Evolutionary conservation across 2,113 vertebrate species (phyloP), one percentile per base, ranked within the genome.

Genomic region (Thamnaconus septentrionalis): DNA sequence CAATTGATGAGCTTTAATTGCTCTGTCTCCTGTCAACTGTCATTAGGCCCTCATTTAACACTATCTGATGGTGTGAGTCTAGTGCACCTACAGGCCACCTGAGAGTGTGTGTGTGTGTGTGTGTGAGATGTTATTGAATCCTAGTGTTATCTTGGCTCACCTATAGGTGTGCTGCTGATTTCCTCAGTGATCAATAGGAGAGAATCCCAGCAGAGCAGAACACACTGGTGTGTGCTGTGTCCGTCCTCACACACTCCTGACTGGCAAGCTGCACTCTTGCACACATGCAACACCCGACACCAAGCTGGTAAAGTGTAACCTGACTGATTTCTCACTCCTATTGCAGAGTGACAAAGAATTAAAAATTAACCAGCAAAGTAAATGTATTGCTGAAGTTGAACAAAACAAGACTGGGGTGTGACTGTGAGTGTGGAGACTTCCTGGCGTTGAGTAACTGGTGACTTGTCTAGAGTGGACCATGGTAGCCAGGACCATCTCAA

Each of bases 1-100:
- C 69, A 84, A 83, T 80, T 89, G 87, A 90, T 87, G 90, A 87
- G 79, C 66, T 86, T 84, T 90, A 89, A 91, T 91, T 91, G 90
- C 78, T 87, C 85, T 84, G 80, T 88, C 85, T 81, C 78, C 70
- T 88, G 86, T 89, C 87, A 88, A 75, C 73, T 78, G 77, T 83
- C 84, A 89, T 91, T 91, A 89, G 87, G 56, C 71, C 73, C 76
- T 85, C 85, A 89, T 90, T 87, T 89, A 89, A 86, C 88, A 89
- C 83, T 87, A 89, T 91, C 88, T 86, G 86, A 89, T 90, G 73
- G 74, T 66, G 78, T 73, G 84, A 86, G 61, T 80, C 73, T 61
- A 82, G 81, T 86, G 83, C 82, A 87, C 79, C 73, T 78, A 61
- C 73, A 47, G 48, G 41, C 52, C 9, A 50, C 10, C 10, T 11